These are phyloP conservation scores for Strigamia maritima DNA, from an alignment of 2,888 invertebrate genomes.

Conservation along the genomic window DNA sequence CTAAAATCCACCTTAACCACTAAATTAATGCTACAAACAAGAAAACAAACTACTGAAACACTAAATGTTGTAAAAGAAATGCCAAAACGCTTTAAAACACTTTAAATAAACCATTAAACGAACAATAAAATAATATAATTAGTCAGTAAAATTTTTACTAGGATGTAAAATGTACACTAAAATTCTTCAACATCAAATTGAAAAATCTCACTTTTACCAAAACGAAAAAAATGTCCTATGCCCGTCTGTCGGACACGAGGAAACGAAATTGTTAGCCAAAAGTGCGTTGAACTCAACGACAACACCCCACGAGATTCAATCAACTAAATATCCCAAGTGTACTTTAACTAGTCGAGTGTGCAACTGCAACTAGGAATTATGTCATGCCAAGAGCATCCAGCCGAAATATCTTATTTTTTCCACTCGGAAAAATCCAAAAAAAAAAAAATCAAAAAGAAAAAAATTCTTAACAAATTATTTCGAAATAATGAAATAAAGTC, in stretches of 20 bases:
- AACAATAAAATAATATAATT: no score
- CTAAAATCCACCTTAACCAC: no score
- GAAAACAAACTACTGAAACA: no score
- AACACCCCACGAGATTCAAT: neutral
- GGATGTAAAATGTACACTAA: no score
- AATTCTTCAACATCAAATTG: no score
- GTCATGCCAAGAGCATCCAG: neutral
- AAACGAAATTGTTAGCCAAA: neutral
- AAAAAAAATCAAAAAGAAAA: neutral
- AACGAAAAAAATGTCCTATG: neutral
- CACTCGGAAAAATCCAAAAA: neutral
- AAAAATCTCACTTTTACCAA: neutral
- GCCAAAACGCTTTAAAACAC: no score
- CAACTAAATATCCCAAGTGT: neutral
- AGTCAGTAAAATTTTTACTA: no score
- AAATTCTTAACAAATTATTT: neutral
- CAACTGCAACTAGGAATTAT: neutral
- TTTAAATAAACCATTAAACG: no score
- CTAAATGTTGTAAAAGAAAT: no score
- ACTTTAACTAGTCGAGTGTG: neutral
- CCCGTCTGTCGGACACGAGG: neutral
- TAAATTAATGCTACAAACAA: no score
- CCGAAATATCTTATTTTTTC: neutral
- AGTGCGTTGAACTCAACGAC: conserved; percentile 8
- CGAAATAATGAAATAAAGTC: neutral